phyloP scores from a whole-genome alignment of 1,140 invertebrate genomes.

The Brachionus rotundiformis region DNA sequence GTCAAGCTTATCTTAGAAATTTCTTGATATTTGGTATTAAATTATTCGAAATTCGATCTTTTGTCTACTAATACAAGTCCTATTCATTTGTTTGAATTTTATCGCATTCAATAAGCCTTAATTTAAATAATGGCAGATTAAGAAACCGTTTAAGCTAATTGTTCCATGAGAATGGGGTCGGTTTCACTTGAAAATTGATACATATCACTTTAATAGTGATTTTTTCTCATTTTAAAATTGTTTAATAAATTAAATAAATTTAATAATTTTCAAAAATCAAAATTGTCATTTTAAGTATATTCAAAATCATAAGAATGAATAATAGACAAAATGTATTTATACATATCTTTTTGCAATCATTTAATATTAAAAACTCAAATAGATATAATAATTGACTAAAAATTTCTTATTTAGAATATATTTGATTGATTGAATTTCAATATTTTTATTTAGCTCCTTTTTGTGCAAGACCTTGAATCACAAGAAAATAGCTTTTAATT shows the following conservation, averaged over 20 bases:
- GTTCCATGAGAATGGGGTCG: neutral
- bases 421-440: too few species aligned
- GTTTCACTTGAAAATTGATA: conserved; percentile 9
- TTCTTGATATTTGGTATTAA: conserved; percentile 10
- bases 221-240: neutral
- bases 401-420: too few species aligned
- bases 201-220: neutral
- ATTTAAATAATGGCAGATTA: neutral
- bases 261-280: too few species aligned
- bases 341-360: too few species aligned
- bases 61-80: neutral
- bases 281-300: too few species aligned
- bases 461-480: too few species aligned
- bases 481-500: too few species aligned
- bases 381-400: too few species aligned
- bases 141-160: neutral
- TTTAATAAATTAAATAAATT: neutral
- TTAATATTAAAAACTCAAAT: too few species aligned
- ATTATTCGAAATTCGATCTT: neutral
- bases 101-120: neutral
- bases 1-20: conserved; percentile 1
- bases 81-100: neutral
- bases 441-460: too few species aligned
- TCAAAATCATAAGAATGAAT: too few species aligned
- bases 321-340: too few species aligned